Percentiles rank a stretch among this genome's conserved stretches.
Conservation (phyloP, 2,113 vertebrate genomes). For the Hippoglossus stenolepis region DNA sequence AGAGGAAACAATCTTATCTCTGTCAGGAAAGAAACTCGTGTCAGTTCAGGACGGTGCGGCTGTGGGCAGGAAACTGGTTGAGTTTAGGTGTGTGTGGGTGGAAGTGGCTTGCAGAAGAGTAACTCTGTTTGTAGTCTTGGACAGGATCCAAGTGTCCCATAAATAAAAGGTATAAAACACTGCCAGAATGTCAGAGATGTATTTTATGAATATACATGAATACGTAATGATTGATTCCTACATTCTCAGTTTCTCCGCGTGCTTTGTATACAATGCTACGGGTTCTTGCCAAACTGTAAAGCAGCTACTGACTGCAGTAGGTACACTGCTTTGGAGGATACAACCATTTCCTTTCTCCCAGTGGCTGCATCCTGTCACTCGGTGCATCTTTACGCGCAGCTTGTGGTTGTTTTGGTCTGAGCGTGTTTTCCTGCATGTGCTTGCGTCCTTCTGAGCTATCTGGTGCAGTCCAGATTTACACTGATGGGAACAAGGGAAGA, state of each 20-base stretch:
- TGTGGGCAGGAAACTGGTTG: conserved; percentile 73
- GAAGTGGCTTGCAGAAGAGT: conserved; percentile 31
- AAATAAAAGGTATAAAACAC: neutral
- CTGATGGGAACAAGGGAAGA: conserved; percentile 81
- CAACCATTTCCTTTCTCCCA: conserved; percentile 74
- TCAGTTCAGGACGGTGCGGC: conserved; percentile 65
- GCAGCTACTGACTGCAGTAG: conserved; percentile 19
- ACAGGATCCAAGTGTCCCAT: conserved; percentile 60
- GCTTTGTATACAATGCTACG: neutral
- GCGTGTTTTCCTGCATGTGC: conserved; percentile 24
- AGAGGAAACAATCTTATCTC: conserved; percentile 79
- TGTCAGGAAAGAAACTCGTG: conserved; percentile 77
- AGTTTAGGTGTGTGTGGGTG: conserved; percentile 19
- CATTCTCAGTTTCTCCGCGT: neutral
- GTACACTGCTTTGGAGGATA: conserved; percentile 64
- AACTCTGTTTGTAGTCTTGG: conserved; percentile 25
- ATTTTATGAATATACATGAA: neutral
- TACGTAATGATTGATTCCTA: conserved; percentile 4
- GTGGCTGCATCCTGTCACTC: conserved; percentile 80
- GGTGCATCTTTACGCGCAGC: conserved; percentile 67
- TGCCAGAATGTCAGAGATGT: neutral
- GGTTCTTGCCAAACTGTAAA: conserved; percentile 14
- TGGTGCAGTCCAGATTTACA: conserved; percentile 69
- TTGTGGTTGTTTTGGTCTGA: conserved; percentile 45
- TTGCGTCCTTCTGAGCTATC: conserved; percentile 61